Evolutionary conservation across 2,113 vertebrate species (phyloP).

Genomic region (Rutilus rutilus): DNA sequence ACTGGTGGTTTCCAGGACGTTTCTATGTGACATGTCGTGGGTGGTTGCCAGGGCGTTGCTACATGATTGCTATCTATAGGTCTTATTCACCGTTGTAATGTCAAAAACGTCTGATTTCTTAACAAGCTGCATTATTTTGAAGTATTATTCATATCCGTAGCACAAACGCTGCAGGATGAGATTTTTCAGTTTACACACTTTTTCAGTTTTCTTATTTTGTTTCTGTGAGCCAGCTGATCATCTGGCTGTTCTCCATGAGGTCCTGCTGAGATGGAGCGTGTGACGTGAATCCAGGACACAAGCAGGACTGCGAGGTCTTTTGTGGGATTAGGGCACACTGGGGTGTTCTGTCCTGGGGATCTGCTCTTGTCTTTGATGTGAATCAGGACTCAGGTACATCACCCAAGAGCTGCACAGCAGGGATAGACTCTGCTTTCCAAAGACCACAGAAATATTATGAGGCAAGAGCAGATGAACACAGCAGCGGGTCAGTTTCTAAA

Average conservation of each 20-base stretch:
- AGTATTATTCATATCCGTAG: not conserved
- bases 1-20: not conserved
- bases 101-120: not conserved
- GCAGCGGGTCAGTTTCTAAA: not conserved
- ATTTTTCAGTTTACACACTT: not conserved
- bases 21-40: no score
- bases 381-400: slow-evolving; percentile 53
- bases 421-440: slow-evolving; percentile 38
- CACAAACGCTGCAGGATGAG: not conserved
- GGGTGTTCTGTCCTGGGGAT: slow-evolving; percentile 24
- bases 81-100: no score
- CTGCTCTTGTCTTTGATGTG: slow-evolving; percentile 56
- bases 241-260: slow-evolving; percentile 9
- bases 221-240: not conserved
- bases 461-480: not conserved
- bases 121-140: not conserved
- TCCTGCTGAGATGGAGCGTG: slow-evolving; percentile 5
- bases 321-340: slow-evolving; percentile 47
- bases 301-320: slow-evolving; percentile 32
- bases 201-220: not conserved
- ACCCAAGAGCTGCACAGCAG: slow-evolving; percentile 47
- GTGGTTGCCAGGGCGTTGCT: not conserved
- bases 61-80: no score
- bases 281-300: slow-evolving; percentile 33
- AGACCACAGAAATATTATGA: slow-evolving; percentile 13